Conservation (phyloP, 2,113 vertebrate genomes). For the Manacus vitellinus region DNA sequence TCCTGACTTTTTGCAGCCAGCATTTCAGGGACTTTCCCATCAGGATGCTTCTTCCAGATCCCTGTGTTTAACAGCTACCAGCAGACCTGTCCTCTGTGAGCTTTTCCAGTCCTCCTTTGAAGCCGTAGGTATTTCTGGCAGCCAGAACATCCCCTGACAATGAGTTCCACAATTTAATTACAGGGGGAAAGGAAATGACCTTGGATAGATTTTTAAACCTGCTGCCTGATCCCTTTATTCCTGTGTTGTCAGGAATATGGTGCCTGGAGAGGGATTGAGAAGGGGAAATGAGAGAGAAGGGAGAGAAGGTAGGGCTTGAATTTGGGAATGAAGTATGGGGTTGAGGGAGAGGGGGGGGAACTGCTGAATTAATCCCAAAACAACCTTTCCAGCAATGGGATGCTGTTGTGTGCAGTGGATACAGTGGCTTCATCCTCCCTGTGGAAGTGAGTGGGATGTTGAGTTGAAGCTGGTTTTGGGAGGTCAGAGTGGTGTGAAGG, state of each 20-base stretch:
- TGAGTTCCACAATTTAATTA: conserved; percentile 43
- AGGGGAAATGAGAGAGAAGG: background rate
- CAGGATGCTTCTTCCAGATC: background rate
- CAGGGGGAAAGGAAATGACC: conserved; percentile 19
- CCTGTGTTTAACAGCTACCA: background rate
- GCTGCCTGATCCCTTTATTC: conserved; percentile 44
- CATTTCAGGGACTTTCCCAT: background rate
- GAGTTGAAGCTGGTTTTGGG: background rate
- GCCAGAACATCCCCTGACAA: conserved; percentile 26
- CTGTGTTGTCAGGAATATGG: background rate
- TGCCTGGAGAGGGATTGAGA: conserved; percentile 8
- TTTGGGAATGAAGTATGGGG: background rate
- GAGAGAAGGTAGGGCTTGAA: background rate
- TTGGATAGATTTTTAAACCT: conserved; percentile 29
- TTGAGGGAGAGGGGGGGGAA: background rate
- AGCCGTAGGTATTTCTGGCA: conserved; percentile 39
- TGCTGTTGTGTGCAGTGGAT: background rate
- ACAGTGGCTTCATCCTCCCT: background rate
- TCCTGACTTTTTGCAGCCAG: background rate
- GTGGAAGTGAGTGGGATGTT: background rate
- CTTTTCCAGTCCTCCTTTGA: conserved; percentile 3
- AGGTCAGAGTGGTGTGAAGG: background rate
- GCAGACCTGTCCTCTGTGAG: background rate
- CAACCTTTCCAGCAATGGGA: background rate
- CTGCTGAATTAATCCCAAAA: background rate